Evolutionary conservation across 2,113 vertebrate species (phyloP).

Genomic region (Trogon surrucura): DNA sequence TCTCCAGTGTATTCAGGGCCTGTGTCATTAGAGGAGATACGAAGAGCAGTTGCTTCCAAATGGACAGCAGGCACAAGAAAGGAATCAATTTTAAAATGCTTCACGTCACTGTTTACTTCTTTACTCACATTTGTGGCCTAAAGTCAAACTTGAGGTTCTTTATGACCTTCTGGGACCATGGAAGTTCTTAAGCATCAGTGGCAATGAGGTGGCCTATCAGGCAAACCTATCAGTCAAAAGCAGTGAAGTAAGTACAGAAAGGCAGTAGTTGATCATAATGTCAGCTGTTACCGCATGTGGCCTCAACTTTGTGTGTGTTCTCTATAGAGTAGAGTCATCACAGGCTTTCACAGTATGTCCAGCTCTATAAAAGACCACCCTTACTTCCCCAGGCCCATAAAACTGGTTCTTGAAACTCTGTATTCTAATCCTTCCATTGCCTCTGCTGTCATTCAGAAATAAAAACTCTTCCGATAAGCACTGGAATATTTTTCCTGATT

Average conservation of each 20-base stretch:
- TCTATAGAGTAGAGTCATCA: not conserved
- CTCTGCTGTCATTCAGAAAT: not conserved
- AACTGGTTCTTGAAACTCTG: not conserved
- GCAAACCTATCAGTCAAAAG: not conserved
- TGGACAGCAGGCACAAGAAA: not conserved
- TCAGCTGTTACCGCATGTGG: not conserved
- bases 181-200: not conserved
- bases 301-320: not conserved
- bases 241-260: not conserved
- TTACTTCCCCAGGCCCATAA: not conserved
- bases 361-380: not conserved
- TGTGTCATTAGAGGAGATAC: not conserved
- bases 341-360: not conserved
- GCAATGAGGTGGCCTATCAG: not conserved
- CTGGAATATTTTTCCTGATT: slow-evolving; percentile 3
- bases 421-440: not conserved
- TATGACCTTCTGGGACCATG: not conserved
- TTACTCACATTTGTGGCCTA: not conserved
- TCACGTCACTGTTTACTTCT: not conserved
- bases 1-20: not conserved
- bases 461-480: not conserved
- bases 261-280: not conserved
- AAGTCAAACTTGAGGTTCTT: not conserved
- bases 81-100: not conserved
- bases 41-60: not conserved